Evolutionary conservation across 2,888 invertebrate genomes (phyloP), one percentile per base, ranked within the genome.

Genomic region (Euzophera pinguis): DNA sequence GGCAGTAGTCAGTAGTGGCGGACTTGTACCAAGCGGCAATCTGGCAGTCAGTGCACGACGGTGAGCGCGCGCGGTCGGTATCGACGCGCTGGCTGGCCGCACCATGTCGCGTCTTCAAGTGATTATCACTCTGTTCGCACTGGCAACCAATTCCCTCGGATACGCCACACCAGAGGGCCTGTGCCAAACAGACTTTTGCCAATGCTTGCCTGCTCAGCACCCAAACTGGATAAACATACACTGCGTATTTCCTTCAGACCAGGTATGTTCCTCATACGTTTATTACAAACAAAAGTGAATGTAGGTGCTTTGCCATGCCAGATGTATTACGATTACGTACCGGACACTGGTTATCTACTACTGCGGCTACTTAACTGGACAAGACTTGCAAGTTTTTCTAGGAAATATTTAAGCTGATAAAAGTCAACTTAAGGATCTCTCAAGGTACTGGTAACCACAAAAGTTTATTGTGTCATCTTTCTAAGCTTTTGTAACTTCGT

Each of bases 161-260:
- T 60, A 53, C 54, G 62, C 72, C 59, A 64, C 67, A 45, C 55
- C 64, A 49, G 56, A 61, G 49, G 88, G 89, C 53, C 81, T 93
- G 61, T 94, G 94, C 75, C 59, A 65, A 13, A 51, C 69, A 35
- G 81, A 81, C 54, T 92, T 89, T 64, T 94, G 94, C 82, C 87
- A 85, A 63, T 94, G 94, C 75, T 81, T 84, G 38, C 82, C 90
- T 48, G 91, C 87, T 50, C 86, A 88, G 27, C 91, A 91, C 62
- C 91, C 92, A 43, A 78, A 75, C 47, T 93, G 93, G 93, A 91
- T 91, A 67, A 90, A 84, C 64, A 90, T 94, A 69, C 93, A 93
- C 82, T 94, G 94, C 78, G 91, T 92, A 63, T 90, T 94, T 67
- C 83, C 86, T 57, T 76, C 78, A 53, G 82, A 90, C 70, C 91